These are phyloP conservation scores for Microctonus aethiopoides DNA, from an alignment of 2,888 invertebrate genomes.

Conservation along the genomic window DNA sequence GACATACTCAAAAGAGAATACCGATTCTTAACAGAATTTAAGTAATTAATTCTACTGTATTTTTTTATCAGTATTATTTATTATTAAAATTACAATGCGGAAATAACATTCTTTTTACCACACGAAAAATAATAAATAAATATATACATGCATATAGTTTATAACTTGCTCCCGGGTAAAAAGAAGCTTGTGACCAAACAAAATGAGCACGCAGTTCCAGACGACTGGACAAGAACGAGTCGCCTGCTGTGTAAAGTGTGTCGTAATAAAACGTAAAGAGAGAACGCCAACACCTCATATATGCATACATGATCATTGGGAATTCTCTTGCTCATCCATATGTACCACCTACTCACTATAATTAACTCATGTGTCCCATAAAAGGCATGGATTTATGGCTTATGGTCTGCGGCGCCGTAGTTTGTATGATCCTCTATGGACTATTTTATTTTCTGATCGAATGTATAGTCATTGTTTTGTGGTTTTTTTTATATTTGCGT, in stretches of 20 bases:
- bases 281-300: conserved; percentile 2
- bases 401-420: conserved; percentile 11
- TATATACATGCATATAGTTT: background rate
- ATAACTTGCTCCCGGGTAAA: conserved; percentile 1
- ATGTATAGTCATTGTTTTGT: background rate
- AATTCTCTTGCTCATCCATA: background rate
- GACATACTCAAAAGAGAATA: too few relatives aligned
- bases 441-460: background rate
- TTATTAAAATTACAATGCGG: too few relatives aligned
- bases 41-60: too few relatives aligned
- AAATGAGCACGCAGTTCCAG: background rate
- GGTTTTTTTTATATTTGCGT: background rate
- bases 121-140: too few relatives aligned
- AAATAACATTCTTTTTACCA: too few relatives aligned
- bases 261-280: background rate
- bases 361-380: conserved; percentile 9
- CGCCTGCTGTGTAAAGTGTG: conserved; percentile 8
- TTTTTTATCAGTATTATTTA: too few relatives aligned
- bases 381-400: conserved; percentile 12
- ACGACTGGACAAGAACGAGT: conserved; percentile 9
- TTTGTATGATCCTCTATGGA: background rate
- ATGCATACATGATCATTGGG: background rate
- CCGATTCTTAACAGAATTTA: too few relatives aligned
- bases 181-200: background rate
- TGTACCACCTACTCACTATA: conserved; percentile 1